Evolutionary conservation across 2,113 vertebrate genomes (phyloP).

Genomic region (Climacteris rufus): DNA sequence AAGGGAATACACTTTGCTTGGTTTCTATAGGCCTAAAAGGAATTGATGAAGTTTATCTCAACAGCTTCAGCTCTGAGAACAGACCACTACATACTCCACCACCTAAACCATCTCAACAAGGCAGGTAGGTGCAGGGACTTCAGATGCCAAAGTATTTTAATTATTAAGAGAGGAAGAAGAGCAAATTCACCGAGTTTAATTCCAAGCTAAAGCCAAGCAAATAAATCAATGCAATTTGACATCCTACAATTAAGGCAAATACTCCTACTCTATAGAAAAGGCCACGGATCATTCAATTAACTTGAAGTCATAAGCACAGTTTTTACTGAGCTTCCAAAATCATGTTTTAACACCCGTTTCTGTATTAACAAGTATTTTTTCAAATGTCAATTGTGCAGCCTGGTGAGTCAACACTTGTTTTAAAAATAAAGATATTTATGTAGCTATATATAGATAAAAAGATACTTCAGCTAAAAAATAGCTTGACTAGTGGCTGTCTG

Average conservation of each 20-base stretch:
- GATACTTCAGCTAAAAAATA: not conserved
- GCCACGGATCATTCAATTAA: not conserved
- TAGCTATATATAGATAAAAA: not conserved
- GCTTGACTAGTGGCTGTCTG: not conserved
- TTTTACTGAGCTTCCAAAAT: not conserved
- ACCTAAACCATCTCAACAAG: not conserved
- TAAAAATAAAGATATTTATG: not conserved
- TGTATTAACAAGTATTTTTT: not conserved
- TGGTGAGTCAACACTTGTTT: not conserved
- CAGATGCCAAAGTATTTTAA: not conserved
- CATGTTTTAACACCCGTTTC: not conserved
- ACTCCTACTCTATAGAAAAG: not conserved
- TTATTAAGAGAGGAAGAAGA: not conserved
- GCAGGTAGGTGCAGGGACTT: not conserved
- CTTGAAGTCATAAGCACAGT: not conserved
- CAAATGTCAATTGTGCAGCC: not conserved
- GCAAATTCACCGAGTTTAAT: not conserved
- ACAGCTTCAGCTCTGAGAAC: not conserved
- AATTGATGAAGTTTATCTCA: not conserved
- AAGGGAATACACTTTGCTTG: not conserved
- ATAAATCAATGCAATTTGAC: not conserved
- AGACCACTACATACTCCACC: rapidly evolving
- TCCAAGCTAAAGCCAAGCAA: not conserved
- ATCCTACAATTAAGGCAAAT: not conserved
- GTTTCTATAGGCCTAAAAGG: not conserved